phyloP scores from a whole-genome alignment of 30 jellyfish, hydroid and myxozoan genomes.

The Hydra vulgaris region DNA sequence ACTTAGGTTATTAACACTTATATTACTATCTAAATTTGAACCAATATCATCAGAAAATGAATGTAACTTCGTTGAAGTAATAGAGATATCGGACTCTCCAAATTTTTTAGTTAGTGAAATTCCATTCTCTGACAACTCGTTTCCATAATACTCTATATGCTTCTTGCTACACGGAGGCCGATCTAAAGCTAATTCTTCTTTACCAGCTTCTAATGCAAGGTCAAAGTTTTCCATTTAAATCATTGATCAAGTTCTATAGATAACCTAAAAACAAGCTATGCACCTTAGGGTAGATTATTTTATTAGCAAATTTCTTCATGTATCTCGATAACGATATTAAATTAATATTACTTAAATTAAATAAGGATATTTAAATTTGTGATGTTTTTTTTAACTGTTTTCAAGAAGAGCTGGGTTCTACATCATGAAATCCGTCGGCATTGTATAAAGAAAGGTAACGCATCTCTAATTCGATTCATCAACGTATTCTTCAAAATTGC shows the following conservation, averaged over 20 bases:
- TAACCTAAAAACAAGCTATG: not conserved
- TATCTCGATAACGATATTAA: not conserved
- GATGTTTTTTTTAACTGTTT: not conserved
- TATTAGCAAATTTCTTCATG: not conserved
- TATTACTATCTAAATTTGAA: not conserved
- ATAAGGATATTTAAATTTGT: not conserved
- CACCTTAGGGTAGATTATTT: not conserved
- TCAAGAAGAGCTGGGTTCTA: not conserved
- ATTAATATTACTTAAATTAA: too few relatives aligned
- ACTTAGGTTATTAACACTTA: not conserved
- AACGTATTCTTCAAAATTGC: too few relatives aligned
- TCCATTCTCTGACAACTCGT: not conserved
- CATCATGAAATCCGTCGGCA: not conserved
- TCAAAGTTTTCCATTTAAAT: conserved; percentile 13
- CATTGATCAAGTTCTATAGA: not conserved
- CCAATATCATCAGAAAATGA: not conserved
- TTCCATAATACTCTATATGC: too few relatives aligned
- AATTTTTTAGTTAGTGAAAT: not conserved
- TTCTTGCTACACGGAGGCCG: conserved; percentile 4
- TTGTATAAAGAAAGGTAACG: too few relatives aligned
- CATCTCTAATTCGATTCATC: too few relatives aligned
- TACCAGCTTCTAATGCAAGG: conserved; percentile 23
- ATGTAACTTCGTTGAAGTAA: not conserved
- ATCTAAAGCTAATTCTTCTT: conserved; percentile 22
- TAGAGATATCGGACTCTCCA: not conserved